These are phyloP conservation scores for Drosophila merina DNA, from an alignment of 2,888 invertebrate species.

Conservation along the genomic window DNA sequence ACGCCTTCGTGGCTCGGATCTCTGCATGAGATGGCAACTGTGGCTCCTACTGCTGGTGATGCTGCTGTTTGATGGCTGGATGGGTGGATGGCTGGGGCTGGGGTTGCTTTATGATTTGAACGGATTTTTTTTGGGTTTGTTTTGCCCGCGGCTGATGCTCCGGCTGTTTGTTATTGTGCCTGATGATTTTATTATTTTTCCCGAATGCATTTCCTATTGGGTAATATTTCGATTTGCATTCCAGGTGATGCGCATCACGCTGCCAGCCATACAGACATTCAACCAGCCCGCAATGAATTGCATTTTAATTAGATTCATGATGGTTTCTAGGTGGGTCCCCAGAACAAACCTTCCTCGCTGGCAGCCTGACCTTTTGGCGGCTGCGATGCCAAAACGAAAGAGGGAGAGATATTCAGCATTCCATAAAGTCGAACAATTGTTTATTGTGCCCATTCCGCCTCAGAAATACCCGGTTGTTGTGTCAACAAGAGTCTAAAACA, in stretches of 20 bases:
- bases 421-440: conserved; percentile 66
- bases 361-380: conserved; percentile 37
- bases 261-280: conserved; percentile 28
- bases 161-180: conserved; percentile 49
- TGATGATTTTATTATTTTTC: conserved; percentile 79
- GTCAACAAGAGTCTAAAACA: conserved; percentile 73
- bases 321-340: conserved; percentile 57
- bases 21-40: conserved; percentile 75
- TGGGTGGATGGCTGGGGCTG: conserved; percentile 53
- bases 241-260: conserved; percentile 67
- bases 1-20: conserved; percentile 73
- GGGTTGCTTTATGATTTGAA: conserved; percentile 39
- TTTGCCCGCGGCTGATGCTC: conserved; percentile 55
- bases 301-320: conserved; percentile 78
- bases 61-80: conserved; percentile 68
- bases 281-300: conserved; percentile 62
- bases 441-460: conserved; percentile 44
- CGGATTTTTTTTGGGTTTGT: conserved; percentile 66
- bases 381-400: conserved; percentile 17
- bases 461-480: conserved; percentile 60
- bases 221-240: conserved; percentile 79
- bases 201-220: conserved; percentile 73
- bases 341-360: conserved; percentile 37
- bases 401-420: conserved; percentile 52
- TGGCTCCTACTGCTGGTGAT: conserved; percentile 54